Evolutionary conservation across 1,140 invertebrate genomes (phyloP), one percentile per base, ranked within the genome.

Genomic region (Bombus picipes): DNA sequence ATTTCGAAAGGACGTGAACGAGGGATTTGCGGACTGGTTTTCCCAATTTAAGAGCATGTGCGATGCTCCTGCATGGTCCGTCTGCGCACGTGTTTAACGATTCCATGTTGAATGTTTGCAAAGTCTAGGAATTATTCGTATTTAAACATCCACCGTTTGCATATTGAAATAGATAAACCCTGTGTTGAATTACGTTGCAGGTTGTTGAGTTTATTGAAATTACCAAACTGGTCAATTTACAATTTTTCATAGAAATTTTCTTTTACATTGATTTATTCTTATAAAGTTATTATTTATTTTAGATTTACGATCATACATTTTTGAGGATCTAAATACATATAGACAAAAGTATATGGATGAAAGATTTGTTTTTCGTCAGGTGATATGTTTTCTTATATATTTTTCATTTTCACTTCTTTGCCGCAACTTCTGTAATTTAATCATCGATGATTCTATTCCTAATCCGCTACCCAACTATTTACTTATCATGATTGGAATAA

Each of bases 11-110:
- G 34, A 81, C 34, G 32, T 34, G n/a, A 34, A 59, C 47, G 53
- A 73, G 47, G 25, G 79, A 41, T 76, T 59, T 76, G 53, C 34
- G 37, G 37, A 57, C 43, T 75, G 73, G 43, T 75, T 71, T 43
- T 5, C 3, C 18, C 43, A 37, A 72, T 81, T 81, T 81, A 65
- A 43, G 39, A 65, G 34, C 28, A 10, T 32, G 43, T 32, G 15
- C 25, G 18, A 34, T 41, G 43, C n/a, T 53, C 32, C 18, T 22
- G 32, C 73, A 9, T 22, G 28, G 15, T 9, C 9, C 53, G 15
- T 32, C n/a, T 34, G 10, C 32, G 4, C 70, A 0, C 25, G 4
- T 12, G 28, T n/a, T 41, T 37, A n/a, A 4, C 25, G 25, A 25
- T 28, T 41, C 13, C 12, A 41, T 28, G 4, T 39, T 10, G 37